Evolutionary conservation across 2,888 invertebrate species (phyloP).

Genomic region (Spatulosminthurus flaviceps): DNA sequence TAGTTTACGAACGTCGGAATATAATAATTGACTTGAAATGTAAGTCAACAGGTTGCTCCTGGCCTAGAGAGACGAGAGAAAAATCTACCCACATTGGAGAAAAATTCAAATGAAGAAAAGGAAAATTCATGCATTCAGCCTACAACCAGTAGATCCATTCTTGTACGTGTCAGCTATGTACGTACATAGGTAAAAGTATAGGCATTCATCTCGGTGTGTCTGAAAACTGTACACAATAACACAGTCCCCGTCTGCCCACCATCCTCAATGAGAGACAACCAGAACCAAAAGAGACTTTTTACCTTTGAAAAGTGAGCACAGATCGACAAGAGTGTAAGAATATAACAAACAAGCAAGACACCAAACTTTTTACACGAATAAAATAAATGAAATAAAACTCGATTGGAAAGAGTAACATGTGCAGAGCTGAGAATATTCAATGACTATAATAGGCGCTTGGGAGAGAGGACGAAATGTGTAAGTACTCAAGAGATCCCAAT

Average conservation of each 20-base stretch:
- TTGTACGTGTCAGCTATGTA: too few relatives aligned
- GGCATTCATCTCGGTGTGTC: background rate
- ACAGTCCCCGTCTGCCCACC: conserved; percentile 24
- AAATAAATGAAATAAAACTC: conserved; percentile 30
- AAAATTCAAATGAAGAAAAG: conserved; percentile 38
- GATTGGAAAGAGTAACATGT: conserved; percentile 25
- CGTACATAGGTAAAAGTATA: too few relatives aligned
- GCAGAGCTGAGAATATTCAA: conserved; percentile 28
- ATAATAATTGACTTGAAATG: conserved; percentile 40
- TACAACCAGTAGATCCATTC: conserved; percentile 1
- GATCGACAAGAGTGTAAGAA: conserved; percentile 32
- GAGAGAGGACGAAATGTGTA: conserved; percentile 28
- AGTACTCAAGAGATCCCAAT: too few relatives aligned
- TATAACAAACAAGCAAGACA: conserved; percentile 16
- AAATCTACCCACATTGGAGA: conserved; percentile 38
- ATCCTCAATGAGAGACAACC: conserved; percentile 15
- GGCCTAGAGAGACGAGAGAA: conserved; percentile 39
- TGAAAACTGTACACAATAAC: background rate
- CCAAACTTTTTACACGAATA: conserved; percentile 28
- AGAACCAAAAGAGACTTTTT: background rate
- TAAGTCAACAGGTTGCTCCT: conserved; percentile 40
- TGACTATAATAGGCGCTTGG: conserved; percentile 48
- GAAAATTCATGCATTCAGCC: conserved; percentile 13
- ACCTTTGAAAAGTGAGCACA: conserved; percentile 25
- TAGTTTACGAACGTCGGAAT: conserved; percentile 16